Conservation (phyloP, 2,888 invertebrate genomes). For the Cephus sareptanus region DNA sequence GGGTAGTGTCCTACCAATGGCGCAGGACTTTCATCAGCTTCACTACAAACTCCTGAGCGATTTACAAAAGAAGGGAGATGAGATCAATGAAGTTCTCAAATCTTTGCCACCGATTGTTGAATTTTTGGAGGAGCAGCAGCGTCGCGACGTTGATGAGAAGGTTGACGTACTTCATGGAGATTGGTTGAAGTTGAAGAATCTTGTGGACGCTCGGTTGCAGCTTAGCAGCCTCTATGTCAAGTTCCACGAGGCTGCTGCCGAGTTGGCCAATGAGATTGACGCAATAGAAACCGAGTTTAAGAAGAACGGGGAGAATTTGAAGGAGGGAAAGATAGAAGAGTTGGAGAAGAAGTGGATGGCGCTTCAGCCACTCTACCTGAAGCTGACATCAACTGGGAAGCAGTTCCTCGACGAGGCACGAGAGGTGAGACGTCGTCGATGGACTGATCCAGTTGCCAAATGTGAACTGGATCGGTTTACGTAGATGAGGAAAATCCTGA, state of each 20-base stretch:
- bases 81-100: conserved; percentile 72
- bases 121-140: conserved; percentile 74
- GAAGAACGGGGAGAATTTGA: conserved; percentile 67
- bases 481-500: neutral
- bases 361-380: conserved; percentile 73
- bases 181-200: conserved; percentile 73
- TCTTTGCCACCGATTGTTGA: conserved; percentile 72
- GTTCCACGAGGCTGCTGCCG: conserved; percentile 78
- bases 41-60: conserved; percentile 81
- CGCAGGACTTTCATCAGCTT: conserved; percentile 78
- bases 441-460: neutral
- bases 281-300: conserved; percentile 72
- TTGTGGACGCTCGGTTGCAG: conserved; percentile 74
- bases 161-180: conserved; percentile 73
- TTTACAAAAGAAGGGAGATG: conserved; percentile 76
- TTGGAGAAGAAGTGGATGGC: conserved; percentile 76
- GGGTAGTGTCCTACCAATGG: conserved; percentile 76
- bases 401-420: conserved; percentile 74
- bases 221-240: conserved; percentile 76
- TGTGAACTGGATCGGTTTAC: neutral
- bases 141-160: conserved; percentile 73
- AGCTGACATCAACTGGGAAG: conserved; percentile 75
- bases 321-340: conserved; percentile 67
- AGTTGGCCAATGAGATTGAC: conserved; percentile 75
- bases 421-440: conserved; percentile 63